Evolutionary conservation across 2,797 vertebrate species (phyloP), one percentile per base, ranked within the genome.

Genomic region (Aldrovandia affinis): DNA sequence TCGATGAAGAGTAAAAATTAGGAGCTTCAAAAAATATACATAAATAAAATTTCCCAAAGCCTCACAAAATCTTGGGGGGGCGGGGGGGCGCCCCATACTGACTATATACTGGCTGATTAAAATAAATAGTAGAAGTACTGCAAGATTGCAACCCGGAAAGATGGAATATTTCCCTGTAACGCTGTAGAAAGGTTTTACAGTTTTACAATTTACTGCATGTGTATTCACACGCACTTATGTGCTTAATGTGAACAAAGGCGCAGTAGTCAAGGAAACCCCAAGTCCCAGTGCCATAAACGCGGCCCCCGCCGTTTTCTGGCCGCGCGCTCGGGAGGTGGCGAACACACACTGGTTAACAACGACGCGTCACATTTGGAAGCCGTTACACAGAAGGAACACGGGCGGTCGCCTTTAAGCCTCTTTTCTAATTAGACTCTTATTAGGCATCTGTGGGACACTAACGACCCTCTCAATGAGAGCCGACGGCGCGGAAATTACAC

Each of bases 381-480:
- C 88, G 92, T 95, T 94, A 91, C 89, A 89, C 87, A 88, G 84
- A 83, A 88, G 86, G 39, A 87, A 89, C 87, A 81, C 54, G 81
- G 82, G 36, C 52, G 55, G 75, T 8, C 73, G 90, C 84, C 89
- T 80, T 81, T 22, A 65, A 57, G 68, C 65, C 88, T 85, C 54
- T 75, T 88, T 91, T 91, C 89, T 94, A 94, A 95, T 94, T 93
- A 94, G 89, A 82, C 70, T 80, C 85, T 85, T 89, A 92, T 93
- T 93, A 91, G 91, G 90, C 88, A 89, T 89, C 91, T 91, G 90
- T 75, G 89, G 90, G 89, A 83, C 65, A 86, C 84, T 92, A 93
- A 93, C 93, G 89, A 93, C 90, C 59, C 75, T 78, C 83, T 59
- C 20, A 57, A 63, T 9, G 57, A 54, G 25, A 44, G 83, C 57